Conservation (phyloP, 1,140 invertebrate genomes). For the Hyphantria cunea region DNA sequence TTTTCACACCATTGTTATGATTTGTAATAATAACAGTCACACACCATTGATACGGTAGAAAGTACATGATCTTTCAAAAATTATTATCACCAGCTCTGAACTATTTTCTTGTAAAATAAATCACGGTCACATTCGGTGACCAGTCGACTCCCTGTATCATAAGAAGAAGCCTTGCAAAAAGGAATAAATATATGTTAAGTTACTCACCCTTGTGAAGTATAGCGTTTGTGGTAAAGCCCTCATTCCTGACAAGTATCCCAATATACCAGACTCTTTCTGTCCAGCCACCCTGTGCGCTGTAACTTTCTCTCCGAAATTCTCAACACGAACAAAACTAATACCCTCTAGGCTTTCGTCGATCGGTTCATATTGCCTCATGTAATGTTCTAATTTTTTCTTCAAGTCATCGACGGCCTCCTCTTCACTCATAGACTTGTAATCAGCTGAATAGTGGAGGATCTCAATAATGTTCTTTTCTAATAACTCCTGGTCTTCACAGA, state of each 20-base stretch:
- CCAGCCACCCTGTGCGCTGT: constrained; percentile 72
- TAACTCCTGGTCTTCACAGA: constrained; percentile 92
- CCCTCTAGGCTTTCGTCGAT: constrained; percentile 67
- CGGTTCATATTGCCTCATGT: constrained; percentile 90
- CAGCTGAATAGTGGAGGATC: constrained; percentile 94
- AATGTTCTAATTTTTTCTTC: constrained; percentile 92
- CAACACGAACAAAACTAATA: constrained; percentile 72
- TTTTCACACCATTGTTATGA: no score
- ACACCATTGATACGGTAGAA: no score
- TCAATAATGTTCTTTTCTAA: constrained; percentile 94
- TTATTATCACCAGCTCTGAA: no score
- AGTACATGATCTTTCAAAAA: no score
- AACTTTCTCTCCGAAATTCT: constrained; percentile 75
- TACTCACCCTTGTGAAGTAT: constrained; percentile 79
- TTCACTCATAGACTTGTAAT: constrained; percentile 91
- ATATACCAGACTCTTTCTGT: constrained; percentile 75
- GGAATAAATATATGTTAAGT: background rate
- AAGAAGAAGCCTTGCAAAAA: no score
- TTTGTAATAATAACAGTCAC: no score
- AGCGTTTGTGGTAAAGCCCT: constrained; percentile 73
- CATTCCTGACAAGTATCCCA: constrained; percentile 76
- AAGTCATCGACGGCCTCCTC: constrained; percentile 91
- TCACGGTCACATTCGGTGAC: no score
- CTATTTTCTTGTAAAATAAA: no score
- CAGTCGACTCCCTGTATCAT: no score